These are phyloP conservation scores for Halcyon chelicuti DNA, from an alignment of 2,797 vertebrate species.

Conservation along the genomic window DNA sequence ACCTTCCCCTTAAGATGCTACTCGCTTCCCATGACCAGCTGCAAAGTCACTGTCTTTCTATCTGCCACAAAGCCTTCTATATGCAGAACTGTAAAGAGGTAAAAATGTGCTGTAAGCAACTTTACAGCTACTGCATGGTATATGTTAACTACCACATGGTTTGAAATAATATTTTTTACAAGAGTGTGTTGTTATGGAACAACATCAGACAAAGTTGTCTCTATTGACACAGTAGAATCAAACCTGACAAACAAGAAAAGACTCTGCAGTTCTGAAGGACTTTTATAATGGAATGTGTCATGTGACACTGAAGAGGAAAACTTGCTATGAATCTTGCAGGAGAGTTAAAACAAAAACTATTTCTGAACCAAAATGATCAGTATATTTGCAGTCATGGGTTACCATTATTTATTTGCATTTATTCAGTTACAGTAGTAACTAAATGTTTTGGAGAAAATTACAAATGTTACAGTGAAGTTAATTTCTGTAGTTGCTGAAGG, in stretches of 20 bases:
- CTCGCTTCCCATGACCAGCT: background rate
- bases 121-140: background rate
- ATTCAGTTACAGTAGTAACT: background rate
- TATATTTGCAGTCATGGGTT: background rate
- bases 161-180: background rate
- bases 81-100: background rate
- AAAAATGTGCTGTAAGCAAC: background rate
- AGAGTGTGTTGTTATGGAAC: background rate
- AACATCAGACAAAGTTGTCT: background rate
- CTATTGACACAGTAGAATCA: background rate
- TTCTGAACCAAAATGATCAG: background rate
- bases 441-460: background rate
- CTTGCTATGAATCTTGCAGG: background rate
- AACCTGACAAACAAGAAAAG: background rate
- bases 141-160: background rate
- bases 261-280: background rate
- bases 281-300: background rate
- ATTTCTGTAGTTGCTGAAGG: background rate
- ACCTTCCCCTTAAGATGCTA: background rate
- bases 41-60: background rate
- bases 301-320: background rate
- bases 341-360: background rate
- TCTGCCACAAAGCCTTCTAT: background rate
- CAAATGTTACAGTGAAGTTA: background rate
- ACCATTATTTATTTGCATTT: background rate